Percentiles rank a stretch among this genome's conserved stretches.
phyloP scores from a whole-genome alignment of 2,888 invertebrate species.

The Conops quadrifasciatus region DNA sequence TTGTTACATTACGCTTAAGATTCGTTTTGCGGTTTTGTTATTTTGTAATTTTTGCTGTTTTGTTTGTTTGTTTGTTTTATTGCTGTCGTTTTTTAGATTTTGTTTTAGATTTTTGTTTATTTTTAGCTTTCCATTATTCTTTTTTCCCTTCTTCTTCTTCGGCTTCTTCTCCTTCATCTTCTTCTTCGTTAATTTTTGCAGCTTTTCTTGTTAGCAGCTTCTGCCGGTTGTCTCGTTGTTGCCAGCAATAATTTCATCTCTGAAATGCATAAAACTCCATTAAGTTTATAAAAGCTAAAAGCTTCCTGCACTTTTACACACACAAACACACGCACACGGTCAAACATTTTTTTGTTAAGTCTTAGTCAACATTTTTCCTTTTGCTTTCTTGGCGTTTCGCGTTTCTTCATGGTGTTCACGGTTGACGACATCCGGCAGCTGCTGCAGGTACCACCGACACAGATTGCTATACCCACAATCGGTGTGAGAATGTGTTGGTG shows the following conservation, averaged over 20 bases:
- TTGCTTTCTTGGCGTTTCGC: background rate
- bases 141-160: no score
- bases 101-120: no score
- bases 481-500: no score
- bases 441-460: no score
- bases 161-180: no score
- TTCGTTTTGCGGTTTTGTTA: background rate
- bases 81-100: background rate
- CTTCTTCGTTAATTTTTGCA: no score
- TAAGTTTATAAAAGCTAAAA: conserved; percentile 4
- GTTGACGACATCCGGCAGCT: background rate
- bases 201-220: no score
- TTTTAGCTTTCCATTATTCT: no score
- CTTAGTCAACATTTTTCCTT: no score
- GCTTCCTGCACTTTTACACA: background rate
- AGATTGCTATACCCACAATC: no score
- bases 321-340: background rate
- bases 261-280: background rate
- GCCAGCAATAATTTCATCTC: background rate
- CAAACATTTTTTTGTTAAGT: background rate
- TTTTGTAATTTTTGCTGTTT: background rate
- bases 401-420: background rate
- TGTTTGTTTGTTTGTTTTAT: no score
- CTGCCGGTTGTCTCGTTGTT: background rate
- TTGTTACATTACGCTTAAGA: background rate